Evolutionary conservation across 2,797 vertebrate genomes (phyloP).

Genomic region (Siniperca undulata): DNA sequence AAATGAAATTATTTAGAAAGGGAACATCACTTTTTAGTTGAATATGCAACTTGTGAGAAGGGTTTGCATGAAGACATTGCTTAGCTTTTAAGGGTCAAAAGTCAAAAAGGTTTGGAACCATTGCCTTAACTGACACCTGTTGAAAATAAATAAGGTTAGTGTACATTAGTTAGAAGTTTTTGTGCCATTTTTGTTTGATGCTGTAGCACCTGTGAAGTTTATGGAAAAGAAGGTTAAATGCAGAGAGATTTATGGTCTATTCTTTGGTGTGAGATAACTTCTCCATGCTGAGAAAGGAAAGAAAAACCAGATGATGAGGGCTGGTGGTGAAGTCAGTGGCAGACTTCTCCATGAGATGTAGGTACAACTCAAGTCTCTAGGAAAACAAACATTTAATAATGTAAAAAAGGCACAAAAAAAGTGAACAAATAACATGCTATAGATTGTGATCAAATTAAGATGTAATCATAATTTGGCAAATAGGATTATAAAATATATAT

Average conservation of each 20-base stretch:
- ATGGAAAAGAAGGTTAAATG: background rate
- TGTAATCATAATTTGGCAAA: no score
- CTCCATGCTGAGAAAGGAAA: background rate
- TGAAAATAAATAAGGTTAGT: background rate
- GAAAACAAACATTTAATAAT: background rate
- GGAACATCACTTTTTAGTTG: background rate
- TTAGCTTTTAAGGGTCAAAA: background rate
- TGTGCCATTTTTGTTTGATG: background rate
- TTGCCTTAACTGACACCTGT: background rate
- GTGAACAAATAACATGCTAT: background rate
- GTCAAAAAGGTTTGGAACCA: background rate
- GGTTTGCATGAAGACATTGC: background rate
- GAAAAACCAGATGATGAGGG: background rate
- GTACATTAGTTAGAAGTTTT: background rate
- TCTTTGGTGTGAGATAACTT: background rate
- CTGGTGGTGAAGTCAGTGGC: background rate
- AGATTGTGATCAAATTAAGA: background rate
- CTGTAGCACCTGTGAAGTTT: constrained; percentile 11
- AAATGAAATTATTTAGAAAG: background rate
- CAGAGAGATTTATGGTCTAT: background rate
- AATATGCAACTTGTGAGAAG: background rate
- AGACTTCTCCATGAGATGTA: background rate
- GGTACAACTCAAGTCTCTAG: background rate
- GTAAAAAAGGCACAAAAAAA: background rate
- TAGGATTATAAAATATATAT: background rate